Evolutionary conservation across 2,797 vertebrate species (phyloP), one percentile per base, ranked within the genome.

Genomic region (Hylomyscus alleni): DNA sequence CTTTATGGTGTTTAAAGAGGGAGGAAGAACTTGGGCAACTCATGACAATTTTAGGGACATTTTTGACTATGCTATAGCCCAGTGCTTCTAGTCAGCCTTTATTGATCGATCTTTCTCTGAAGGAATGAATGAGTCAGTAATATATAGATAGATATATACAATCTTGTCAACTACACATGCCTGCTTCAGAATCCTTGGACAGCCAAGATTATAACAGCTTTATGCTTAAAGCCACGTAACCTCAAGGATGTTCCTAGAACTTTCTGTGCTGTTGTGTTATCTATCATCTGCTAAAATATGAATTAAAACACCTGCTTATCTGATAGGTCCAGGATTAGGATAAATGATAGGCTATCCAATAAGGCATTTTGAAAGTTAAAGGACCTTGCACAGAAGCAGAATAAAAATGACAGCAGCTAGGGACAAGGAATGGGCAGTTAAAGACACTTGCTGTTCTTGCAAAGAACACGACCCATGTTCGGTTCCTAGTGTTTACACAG

Each of bases 1-100:
- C 37, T 95, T 90, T 19, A 81, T 96, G 62, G 76, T 92, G 26
- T 89, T 96, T 91, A 19, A 40, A 65, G 72, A 22, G 31, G 83
- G 72, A 82, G 44, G 83, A 92, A 3, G 78, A 77, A 15, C 34
- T 56, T 44, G 19, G 40, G 26, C 34, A 12, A 47, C 19, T 47
- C 22, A 0, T 17, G 56, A 58, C 0, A 1, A 5, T n/a, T 73
- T 84, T 50, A 69, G 69, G 83, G 80, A 4, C 5, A 40, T 50
- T 77, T 86, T 94, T 56, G 69, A 80, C 72, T n/a, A 11, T 26
- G 29, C 76, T 62, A 9, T 29, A 10, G 19, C 19, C 22, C 34
- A 31, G 6, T 56, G 77, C 81, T 95, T 86, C 80, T 3, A 6
- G 1, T 91, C 91, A 82, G 52, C 26, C 26, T 67, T 4, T 73